Conservation (phyloP, 1,140 invertebrate genomes). For the Heliothis virescens region DNA sequence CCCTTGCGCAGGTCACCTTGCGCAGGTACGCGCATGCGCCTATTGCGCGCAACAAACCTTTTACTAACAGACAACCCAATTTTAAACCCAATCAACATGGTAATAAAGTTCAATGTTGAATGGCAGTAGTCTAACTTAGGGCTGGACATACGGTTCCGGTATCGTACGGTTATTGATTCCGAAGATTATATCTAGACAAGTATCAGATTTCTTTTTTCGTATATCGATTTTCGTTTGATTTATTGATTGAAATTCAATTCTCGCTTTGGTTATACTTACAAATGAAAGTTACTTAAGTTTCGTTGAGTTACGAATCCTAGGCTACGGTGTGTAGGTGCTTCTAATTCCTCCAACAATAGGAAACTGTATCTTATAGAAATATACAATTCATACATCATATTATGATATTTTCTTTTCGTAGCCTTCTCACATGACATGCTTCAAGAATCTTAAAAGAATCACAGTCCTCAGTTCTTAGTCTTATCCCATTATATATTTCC, state of each 20-base stretch:
- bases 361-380: too few relatives aligned
- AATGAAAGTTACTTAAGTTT: neutral
- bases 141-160: slow-evolving; percentile 42
- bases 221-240: slow-evolving; percentile 42
- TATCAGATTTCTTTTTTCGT: slow-evolving; percentile 35
- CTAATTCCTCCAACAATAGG: too few relatives aligned
- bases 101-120: neutral
- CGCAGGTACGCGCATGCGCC: slow-evolving; percentile 75
- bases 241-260: slow-evolving; percentile 29
- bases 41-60: slow-evolving; percentile 79
- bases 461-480: neutral
- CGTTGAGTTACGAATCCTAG: neutral
- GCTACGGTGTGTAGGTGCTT: too few relatives aligned
- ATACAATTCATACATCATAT: too few relatives aligned
- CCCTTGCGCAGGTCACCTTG: slow-evolving; percentile 82
- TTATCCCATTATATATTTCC: neutral
- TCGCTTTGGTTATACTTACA: neutral
- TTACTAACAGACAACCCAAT: slow-evolving; percentile 46
- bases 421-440: neutral
- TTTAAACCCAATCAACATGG: neutral
- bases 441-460: neutral
- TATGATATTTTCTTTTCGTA: neutral
- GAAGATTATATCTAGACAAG: slow-evolving; percentile 32
- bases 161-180: slow-evolving; percentile 35
- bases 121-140: neutral